A percentile compares a stretch with the other conserved stretches of the same genome.
Evolutionary conservation across 2,113 vertebrate genomes (phyloP).

Genomic region (Bubo blakistoni): DNA sequence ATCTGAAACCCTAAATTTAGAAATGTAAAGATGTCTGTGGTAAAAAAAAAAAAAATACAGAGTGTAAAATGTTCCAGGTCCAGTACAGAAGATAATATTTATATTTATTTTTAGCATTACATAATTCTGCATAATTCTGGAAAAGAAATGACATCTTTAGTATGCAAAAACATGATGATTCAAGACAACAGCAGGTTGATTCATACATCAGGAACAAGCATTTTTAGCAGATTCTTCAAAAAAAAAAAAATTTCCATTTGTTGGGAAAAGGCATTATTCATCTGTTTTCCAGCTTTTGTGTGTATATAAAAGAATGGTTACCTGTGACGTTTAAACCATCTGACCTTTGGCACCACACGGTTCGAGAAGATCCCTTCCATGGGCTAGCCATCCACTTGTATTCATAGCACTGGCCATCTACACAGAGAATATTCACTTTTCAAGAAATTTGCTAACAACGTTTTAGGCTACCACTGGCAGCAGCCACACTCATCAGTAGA

Average conservation of each 20-base stretch:
- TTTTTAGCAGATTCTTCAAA: neutral
- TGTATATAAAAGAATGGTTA: conserved; percentile 50
- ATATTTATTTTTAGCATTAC: neutral
- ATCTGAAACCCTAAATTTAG: neutral
- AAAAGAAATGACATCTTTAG: neutral
- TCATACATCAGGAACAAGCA: neutral
- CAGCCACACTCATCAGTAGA: neutral
- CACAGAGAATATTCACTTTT: neutral
- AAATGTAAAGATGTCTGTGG: neutral
- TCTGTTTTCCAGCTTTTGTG: neutral
- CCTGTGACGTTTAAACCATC: conserved; percentile 96
- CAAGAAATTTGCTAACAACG: neutral
- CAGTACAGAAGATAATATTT: neutral
- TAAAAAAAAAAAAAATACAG: neutral
- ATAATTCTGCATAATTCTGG: neutral
- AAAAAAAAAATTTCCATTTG: neutral
- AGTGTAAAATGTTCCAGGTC: neutral
- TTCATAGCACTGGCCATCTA: conserved; percentile 91
- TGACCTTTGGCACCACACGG: conserved; percentile 94
- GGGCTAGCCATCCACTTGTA: conserved; percentile 90
- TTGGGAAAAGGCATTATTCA: neutral
- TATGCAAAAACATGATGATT: neutral
- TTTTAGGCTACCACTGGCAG: neutral
- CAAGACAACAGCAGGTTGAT: neutral
- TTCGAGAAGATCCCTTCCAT: conserved; percentile 86